Percentiles rank a stretch among this genome's conserved stretches.
Conservation (phyloP, 2,113 vertebrate genomes). For the Sclerurus mexicanus region DNA sequence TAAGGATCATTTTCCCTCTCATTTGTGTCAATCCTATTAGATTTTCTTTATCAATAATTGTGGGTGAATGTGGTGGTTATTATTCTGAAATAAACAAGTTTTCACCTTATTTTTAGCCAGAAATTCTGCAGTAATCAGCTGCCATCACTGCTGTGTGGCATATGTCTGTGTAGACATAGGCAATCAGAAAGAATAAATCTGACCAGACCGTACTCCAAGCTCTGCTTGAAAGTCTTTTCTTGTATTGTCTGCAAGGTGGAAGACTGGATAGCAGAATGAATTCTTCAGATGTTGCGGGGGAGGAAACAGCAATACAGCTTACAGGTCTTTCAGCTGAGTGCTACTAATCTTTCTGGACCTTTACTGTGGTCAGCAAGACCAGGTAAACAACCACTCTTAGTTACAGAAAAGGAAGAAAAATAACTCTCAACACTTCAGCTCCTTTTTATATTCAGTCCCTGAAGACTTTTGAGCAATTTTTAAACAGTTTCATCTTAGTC, state of each 20-base stretch:
- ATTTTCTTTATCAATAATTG: not conserved
- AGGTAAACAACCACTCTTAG: not conserved
- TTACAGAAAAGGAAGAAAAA: not conserved
- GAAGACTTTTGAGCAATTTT: not conserved
- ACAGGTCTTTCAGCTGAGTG: not conserved
- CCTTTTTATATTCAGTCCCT: not conserved
- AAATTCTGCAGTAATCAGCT: not conserved
- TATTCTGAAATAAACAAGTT: not conserved
- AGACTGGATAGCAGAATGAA: not conserved
- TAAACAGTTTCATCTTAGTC: not conserved
- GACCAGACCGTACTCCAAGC: not conserved
- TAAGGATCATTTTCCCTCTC: accelerated
- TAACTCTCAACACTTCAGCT: not conserved
- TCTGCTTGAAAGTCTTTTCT: not conserved
- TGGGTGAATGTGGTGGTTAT: not conserved
- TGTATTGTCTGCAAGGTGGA: not conserved
- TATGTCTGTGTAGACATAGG: not conserved
- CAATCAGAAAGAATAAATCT: not conserved
- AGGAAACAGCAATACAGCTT: not conserved
- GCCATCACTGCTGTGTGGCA: not conserved
- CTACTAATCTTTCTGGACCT: not conserved
- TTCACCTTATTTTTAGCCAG: not conserved
- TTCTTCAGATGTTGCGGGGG: not conserved
- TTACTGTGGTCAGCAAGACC: not conserved
- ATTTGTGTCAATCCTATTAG: not conserved